Evolutionary conservation across 2,888 invertebrate species (phyloP).

Genomic region (Torymus aiolomorphi): DNA sequence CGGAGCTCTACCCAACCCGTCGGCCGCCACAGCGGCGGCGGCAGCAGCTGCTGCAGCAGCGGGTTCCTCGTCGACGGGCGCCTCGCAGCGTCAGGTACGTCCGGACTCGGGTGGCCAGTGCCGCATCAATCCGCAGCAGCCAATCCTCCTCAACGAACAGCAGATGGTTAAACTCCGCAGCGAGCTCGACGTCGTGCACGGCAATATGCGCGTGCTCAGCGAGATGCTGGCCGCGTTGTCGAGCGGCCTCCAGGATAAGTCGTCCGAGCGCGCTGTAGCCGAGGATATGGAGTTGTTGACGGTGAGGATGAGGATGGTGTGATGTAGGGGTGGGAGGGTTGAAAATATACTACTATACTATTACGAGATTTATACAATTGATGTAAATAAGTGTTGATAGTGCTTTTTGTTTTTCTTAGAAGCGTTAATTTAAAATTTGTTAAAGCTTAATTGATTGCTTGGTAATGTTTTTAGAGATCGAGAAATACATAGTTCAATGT

Average conservation of each 20-base stretch:
- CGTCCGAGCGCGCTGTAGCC: slow-evolving; percentile 19
- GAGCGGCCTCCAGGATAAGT: slow-evolving; percentile 40
- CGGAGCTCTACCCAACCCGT: not conserved
- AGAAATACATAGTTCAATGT: not conserved
- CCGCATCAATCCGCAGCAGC: slow-evolving; percentile 58
- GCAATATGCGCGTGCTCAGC: slow-evolving; percentile 94
- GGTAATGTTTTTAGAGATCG: no score
- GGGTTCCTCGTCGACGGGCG: slow-evolving; percentile 27
- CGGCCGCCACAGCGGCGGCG: slow-evolving; percentile 25
- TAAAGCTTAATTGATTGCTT: no score
- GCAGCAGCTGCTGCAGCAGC: slow-evolving; percentile 52
- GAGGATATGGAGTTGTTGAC: slow-evolving; percentile 53
- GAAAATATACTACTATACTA: no score
- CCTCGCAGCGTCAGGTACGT: no score
- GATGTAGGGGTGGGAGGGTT: no score
- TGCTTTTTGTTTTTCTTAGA: no score
- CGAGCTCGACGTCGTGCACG: slow-evolving; percentile 94
- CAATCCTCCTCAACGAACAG: slow-evolving; percentile 82
- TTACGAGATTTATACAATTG: no score
- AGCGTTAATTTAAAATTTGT: no score
- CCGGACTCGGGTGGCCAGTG: no score
- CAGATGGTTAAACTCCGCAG: slow-evolving; percentile 92
- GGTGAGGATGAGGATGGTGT: slow-evolving; percentile 6
- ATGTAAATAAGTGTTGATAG: no score
- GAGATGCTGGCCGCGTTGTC: slow-evolving; percentile 88